These are phyloP conservation scores for Limnephilus auricula DNA, from an alignment of 2,888 invertebrate genomes.

Conservation along the genomic window DNA sequence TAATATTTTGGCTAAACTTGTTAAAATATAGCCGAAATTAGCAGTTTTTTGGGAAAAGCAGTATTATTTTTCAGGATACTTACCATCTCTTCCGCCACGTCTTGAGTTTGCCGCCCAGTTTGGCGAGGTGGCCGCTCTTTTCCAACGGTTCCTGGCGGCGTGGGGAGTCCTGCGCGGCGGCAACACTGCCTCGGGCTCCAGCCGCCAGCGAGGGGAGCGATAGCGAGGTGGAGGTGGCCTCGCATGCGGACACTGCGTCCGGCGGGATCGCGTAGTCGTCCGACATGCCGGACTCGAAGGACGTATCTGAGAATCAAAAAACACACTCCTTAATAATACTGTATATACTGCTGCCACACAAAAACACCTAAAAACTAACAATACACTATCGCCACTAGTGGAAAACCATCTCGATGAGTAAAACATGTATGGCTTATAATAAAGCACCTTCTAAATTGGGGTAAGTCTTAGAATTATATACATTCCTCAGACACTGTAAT, in stretches of 20 bases:
- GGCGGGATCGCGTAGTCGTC: constrained; percentile 98
- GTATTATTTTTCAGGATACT: no score
- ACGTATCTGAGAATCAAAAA: constrained; percentile 84
- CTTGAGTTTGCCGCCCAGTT: constrained; percentile 95
- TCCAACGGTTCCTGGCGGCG: constrained; percentile 87
- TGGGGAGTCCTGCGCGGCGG: constrained; percentile 77
- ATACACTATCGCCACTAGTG: not conserved
- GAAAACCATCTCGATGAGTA: not conserved
- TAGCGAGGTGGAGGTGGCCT: constrained; percentile 87
- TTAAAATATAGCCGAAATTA: no score
- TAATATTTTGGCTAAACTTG: no score
- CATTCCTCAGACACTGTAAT: no score
- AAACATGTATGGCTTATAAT: no score
- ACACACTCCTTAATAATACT: constrained; percentile 11
- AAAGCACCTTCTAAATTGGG: no score
- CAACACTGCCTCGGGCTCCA: constrained; percentile 66
- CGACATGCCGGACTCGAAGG: constrained; percentile 95
- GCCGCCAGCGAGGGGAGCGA: constrained; percentile 83
- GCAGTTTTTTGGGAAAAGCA: no score
- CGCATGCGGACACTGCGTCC: constrained; percentile 88
- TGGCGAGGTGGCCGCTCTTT: constrained; percentile 92
- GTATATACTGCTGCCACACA: not conserved
- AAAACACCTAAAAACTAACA: not conserved
- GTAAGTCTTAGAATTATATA: no score
- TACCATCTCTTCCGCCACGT: constrained; percentile 96